Base-by-base conservation (phyloP, 2,113 vertebrate genomes). In the Tauraco erythrolophus region DNA sequence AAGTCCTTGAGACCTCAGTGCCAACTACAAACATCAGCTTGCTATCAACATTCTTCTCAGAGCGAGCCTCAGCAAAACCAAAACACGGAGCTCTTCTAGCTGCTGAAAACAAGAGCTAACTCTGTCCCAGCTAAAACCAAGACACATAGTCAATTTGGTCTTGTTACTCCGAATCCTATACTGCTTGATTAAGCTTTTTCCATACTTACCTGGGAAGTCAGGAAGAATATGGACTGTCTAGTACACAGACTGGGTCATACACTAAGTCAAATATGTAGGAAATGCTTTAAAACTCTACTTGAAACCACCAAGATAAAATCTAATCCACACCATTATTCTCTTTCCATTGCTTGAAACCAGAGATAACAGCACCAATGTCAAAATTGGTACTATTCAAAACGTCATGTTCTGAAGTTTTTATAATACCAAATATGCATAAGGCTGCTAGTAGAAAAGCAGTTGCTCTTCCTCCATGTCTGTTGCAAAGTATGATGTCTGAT, bases 121-220 rank as follows among this genome's bases (percentile, higher is more conserved):
- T n/a, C n/a, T n/a, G n/a, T n/a, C n/a, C n/a, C n/a, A n/a, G n/a
- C n/a, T n/a, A n/a, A n/a, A n/a, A n/a, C n/a, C n/a, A n/a, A n/a
- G n/a, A n/a, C n/a, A n/a, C 68, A 92, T 27, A 65, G 57, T 60
- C 89, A 80, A 71, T 43, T 88, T 66, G 51, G 46, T 66, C 50
- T 66, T 80, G 31, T 37, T 69, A 19, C 33, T 91, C 46, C 66
- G 66, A 84, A 92, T 86, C 54, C 56, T 72, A 28, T 39, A 72
- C 69, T 84, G 46, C 71, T 81, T 61, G 35, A 87, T 79, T 74
- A 85, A 83, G 64, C 19, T 75, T 86, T 84, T 97, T 97, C 64
- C 92, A 45, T n/a, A 64, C 85, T 84, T 85, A 69, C 25, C 58
- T 85, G n/a, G 48, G 41, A 82, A 88, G 5, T 25, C 66, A 31